phyloP scores from a whole-genome alignment of 2,888 invertebrate species.

The Gortyna flavago region DNA sequence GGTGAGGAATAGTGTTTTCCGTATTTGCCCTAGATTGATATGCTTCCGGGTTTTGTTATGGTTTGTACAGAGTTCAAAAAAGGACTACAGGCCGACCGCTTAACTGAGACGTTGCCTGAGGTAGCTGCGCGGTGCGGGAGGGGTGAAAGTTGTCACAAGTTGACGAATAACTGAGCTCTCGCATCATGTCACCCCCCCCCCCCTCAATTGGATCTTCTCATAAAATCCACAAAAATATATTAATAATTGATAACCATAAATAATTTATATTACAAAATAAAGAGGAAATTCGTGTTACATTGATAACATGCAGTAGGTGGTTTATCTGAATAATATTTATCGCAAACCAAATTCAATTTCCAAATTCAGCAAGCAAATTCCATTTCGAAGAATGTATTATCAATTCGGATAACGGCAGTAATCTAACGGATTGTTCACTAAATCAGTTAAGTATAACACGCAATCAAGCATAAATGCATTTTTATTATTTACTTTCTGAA shows the following conservation, averaged over 20 bases:
- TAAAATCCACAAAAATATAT: neutral
- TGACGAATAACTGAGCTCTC: too few species aligned
- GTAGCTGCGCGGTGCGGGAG: too few species aligned
- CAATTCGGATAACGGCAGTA: neutral
- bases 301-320: neutral
- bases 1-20: constrained; percentile 4
- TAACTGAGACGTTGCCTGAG: too few species aligned
- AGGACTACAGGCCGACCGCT: neutral
- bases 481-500: neutral
- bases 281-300: neutral
- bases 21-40: constrained; percentile 11
- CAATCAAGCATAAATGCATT: neutral
- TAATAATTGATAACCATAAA: neutral
- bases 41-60: neutral
- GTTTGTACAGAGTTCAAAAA: too few species aligned
- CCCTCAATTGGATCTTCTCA: neutral
- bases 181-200: too few species aligned
- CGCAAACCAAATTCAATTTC: too few species aligned
- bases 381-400: neutral
- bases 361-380: neutral
- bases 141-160: too few species aligned
- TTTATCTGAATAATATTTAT: neutral
- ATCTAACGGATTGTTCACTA: neutral
- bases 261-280: neutral
- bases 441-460: neutral